These are phyloP conservation scores for Periphyllus acericola DNA, from an alignment of 2,888 invertebrate genomes.

Conservation along the genomic window DNA sequence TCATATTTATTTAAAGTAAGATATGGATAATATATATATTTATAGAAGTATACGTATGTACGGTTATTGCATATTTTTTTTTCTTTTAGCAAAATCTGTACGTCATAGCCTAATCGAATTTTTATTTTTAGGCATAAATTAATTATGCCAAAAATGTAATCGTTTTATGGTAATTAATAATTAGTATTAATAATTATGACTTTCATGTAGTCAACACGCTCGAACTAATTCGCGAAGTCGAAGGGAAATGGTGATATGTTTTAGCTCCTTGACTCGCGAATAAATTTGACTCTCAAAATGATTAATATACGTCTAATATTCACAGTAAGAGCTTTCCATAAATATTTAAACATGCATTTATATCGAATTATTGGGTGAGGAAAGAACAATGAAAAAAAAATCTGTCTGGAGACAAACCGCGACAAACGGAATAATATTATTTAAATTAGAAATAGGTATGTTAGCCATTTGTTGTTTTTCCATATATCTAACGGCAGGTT, in stretches of 20 bases:
- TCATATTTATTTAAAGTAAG: no score
- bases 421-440: background rate
- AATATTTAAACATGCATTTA: no score
- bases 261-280: slow-evolving; percentile 19
- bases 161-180: background rate
- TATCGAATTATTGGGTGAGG: no score
- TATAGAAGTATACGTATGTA: no score
- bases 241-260: background rate
- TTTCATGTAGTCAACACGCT: background rate
- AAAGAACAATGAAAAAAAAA: no score
- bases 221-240: background rate
- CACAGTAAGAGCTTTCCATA: no score
- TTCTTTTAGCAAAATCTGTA: background rate
- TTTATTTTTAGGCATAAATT: background rate
- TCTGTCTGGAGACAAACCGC: background rate
- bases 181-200: background rate
- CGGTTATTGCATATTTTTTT: no score
- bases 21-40: no score
- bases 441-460: background rate
- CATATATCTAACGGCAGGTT: background rate
- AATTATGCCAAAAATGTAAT: background rate
- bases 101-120: background rate
- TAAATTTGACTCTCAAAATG: background rate
- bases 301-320: no score
- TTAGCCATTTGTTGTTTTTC: background rate